Evolutionary conservation across 2,113 vertebrate genomes (phyloP), one percentile per base, ranked within the genome.

Genomic region (Camarhynchus parvulus): DNA sequence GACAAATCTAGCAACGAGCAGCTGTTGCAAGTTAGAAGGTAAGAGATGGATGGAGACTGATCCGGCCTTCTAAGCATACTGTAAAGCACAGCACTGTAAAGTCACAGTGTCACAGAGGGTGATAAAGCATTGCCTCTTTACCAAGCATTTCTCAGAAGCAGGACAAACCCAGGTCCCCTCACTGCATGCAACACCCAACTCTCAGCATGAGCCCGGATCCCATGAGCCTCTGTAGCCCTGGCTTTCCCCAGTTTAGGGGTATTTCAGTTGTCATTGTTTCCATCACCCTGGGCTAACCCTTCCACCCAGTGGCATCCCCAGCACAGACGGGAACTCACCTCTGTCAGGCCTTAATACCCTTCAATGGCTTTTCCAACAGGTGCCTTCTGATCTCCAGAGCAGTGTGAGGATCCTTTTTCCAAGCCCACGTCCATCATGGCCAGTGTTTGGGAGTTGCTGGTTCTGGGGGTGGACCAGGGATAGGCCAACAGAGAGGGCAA

Each of bases 1-100:
- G 95, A 98, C 92, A 61, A 97, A 97, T 96, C 87, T 55, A 90
- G 63, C 87, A 92, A 92, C 8, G 59, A 96, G 94, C 39, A 52
- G 80, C 78, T 39, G 0, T 41, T 76, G 27, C 44, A 62, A 23
- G 16, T 94, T 92, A 74, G 61, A 95, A n/a, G 68, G 79, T 49
- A 82, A 89, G 66, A 92, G 94, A 97, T 74, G 90, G 92, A 75
- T 59, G 89, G 89, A 83, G 41, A 44, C 87, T 74, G 82, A 88
- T 85, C 73, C 59, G 88, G 53, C 22, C 87, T 88, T 82, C 77
- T 91, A 72, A 95, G 73, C 53, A 49, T 19, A 23, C 44, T 37
- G 55, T 95, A 95, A 89, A 74, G 21, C 63, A 49, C 44, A 68
- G 69, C 77, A 7, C 35, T 44, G 52, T 19, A 30, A 50, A 95